Percentiles rank a stretch among this genome's conserved stretches.
Evolutionary conservation across 2,797 vertebrate genomes (phyloP).

Genomic region (Streptopelia turtur): DNA sequence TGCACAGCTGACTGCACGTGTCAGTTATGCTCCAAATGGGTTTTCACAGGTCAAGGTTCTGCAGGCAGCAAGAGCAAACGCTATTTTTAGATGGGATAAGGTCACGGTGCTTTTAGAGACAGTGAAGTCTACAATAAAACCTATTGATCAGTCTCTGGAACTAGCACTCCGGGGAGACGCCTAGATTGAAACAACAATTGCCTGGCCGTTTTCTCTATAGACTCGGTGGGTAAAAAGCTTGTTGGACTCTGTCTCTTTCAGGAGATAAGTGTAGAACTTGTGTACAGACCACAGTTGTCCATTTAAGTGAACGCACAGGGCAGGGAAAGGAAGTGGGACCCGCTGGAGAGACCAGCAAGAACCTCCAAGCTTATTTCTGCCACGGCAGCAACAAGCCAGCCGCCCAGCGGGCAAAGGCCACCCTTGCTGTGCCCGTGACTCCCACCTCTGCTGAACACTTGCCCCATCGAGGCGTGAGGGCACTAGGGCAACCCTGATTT

Average conservation of each 20-base stretch:
- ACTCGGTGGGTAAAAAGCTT: constrained; percentile 76
- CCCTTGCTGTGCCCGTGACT: background rate
- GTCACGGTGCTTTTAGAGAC: constrained; percentile 85
- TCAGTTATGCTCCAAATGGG: constrained; percentile 86
- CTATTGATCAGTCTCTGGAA: constrained; percentile 87
- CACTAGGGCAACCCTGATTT: background rate
- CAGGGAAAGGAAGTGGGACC: background rate
- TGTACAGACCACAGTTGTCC: constrained; percentile 38
- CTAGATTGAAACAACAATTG: constrained; percentile 84
- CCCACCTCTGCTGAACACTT: background rate
- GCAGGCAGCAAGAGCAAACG: constrained; percentile 80
- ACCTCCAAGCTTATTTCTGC: background rate
- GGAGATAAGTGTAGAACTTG: constrained; percentile 72
- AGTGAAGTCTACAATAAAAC: constrained; percentile 86
- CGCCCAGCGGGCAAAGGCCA: background rate
- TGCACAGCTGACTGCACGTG: constrained; percentile 82
- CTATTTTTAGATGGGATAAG: constrained; percentile 86
- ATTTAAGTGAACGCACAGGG: constrained; percentile 57
- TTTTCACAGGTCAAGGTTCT: constrained; percentile 86
- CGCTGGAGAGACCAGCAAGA: background rate
- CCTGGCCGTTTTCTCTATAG: constrained; percentile 75
- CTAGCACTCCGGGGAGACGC: constrained; percentile 79
- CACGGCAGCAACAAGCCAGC: background rate
- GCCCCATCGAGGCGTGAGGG: background rate
- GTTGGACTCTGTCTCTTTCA: constrained; percentile 77